phyloP scores from a whole-genome alignment of 2,888 invertebrate species.

The Choreutis nemorana region DNA sequence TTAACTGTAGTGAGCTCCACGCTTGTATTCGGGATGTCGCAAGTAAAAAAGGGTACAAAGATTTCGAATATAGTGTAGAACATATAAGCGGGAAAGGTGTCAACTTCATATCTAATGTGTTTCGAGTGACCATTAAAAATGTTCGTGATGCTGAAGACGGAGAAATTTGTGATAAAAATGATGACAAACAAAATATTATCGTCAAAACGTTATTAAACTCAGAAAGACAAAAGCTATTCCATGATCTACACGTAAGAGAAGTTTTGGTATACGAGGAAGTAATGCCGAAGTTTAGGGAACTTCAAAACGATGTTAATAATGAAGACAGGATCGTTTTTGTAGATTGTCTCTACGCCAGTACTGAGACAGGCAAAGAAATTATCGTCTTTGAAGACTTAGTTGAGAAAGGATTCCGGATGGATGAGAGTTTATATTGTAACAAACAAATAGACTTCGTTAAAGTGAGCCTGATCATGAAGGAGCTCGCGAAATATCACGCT shows the following conservation, averaged over 20 bases:
- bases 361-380: conserved; percentile 33
- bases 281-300: conserved; percentile 23
- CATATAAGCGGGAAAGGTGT: conserved; percentile 37
- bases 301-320: conserved; percentile 25
- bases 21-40: conserved; percentile 32
- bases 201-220: conserved; percentile 48
- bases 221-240: conserved; percentile 37
- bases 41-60: conserved; percentile 22
- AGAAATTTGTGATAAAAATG: conserved; percentile 18
- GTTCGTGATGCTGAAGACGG: too few relatives aligned
- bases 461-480: conserved; percentile 24
- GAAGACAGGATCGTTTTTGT: conserved; percentile 27
- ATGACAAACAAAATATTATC: conserved; percentile 28
- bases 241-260: conserved; percentile 43
- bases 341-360: conserved; percentile 28
- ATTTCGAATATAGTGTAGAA: conserved; percentile 45
- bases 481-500: conserved; percentile 46
- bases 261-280: conserved; percentile 33
- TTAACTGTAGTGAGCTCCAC: conserved; percentile 42
- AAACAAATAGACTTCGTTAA: conserved; percentile 27
- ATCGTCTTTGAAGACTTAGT: conserved; percentile 42
- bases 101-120: conserved; percentile 44
- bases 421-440: conserved; percentile 23
- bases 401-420: conserved; percentile 27
- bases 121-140: conserved; percentile 36